These are phyloP conservation scores for Pseudomyrmex cubaensis DNA, from an alignment of 1,140 invertebrate genomes.

Conservation along the genomic window DNA sequence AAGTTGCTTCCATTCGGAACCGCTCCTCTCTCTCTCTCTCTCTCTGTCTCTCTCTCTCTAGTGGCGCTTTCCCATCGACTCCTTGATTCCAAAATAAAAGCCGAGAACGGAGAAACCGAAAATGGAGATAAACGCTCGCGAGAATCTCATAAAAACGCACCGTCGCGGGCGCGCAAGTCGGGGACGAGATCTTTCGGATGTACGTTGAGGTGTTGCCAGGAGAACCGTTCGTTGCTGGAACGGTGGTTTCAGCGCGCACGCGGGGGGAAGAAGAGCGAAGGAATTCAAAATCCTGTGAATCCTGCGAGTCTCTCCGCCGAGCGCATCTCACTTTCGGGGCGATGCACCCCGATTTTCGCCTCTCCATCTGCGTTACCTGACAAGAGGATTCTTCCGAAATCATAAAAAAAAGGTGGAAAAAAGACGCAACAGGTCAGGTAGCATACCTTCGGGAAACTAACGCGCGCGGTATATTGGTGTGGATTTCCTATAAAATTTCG, in stretches of 20 bases:
- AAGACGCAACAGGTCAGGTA: conserved; percentile 73
- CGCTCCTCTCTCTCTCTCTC: background rate
- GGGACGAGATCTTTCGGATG: conserved; percentile 41
- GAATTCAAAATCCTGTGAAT: conserved; percentile 75
- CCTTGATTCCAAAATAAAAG: conserved; percentile 62
- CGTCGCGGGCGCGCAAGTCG: conserved; percentile 71
- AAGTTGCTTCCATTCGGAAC: conserved; percentile 74
- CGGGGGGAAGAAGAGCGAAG: conserved; percentile 64
- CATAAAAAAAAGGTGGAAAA: conserved; percentile 65
- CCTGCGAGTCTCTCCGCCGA: conserved; percentile 44
- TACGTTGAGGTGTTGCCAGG: conserved; percentile 32
- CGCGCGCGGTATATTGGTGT: conserved; percentile 59
- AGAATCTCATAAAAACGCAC: conserved; percentile 71
- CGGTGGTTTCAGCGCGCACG: conserved; percentile 2
- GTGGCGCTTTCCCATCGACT: conserved; percentile 74
- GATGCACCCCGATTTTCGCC: conserved; percentile 58
- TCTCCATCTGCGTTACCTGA: conserved; percentile 77
- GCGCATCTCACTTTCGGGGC: conserved; percentile 56
- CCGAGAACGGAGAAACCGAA: conserved; percentile 58
- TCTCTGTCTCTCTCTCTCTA: background rate
- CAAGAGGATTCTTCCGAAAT: conserved; percentile 75
- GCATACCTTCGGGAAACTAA: conserved; percentile 44
- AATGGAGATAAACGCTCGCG: conserved; percentile 66
- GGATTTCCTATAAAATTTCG: conserved; percentile 77
- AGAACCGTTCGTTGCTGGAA: conserved; percentile 18